Evolutionary conservation across 2,888 invertebrate species (phyloP), one percentile per base, ranked within the genome.

Genomic region (Protophormia terraenovae): DNA sequence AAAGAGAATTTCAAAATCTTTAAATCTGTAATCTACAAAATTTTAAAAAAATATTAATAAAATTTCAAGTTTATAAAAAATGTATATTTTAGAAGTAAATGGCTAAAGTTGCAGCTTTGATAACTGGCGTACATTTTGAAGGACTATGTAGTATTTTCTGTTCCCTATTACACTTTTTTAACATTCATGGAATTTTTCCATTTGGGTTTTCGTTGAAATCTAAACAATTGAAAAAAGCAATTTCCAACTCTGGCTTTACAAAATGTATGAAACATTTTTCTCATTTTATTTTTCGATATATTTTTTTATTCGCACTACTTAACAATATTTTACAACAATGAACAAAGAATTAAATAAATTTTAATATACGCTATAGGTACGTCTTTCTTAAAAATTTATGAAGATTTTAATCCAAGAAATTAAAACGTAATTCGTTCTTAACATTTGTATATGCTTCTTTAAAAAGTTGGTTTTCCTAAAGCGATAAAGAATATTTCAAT

Each of bases 331-430:
- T 8, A 19, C 27, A 67, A 32, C 22, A 24, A 45, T 32, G 14
- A 67, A 66, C 76, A 77, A 77, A 77, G 66, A 64, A 67, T 55
- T 19, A 45, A 29, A 58, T 64, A 62, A 50, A 24, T 32, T 77
- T 19, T 55, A 75, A 41, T 55, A 66, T 41, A 38, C 10, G n/a
- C n/a, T 10, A 35, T 35, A 35, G 1, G 7, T 35, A 35, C 10
- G 32, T 35, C 8, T 35, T 2, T 35, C 8, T 76, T 55, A 53
- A 41, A 66, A 41, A 66, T 76, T 72, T 55, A 58, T 58, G 8
- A n/a, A 38, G 19, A 29, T 32, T 8, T 66, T 16, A 38, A 12
- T 38, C 3, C 29, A 38, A 38, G 66, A 55, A 41, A 24, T 47
- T 47, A 58, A 66, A 35, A 4, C 32, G 35, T 19, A 62, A 35